Evolutionary conservation across 2,797 vertebrate species (phyloP), one percentile per base, ranked within the genome.

Genomic region (Limosa lapponica): DNA sequence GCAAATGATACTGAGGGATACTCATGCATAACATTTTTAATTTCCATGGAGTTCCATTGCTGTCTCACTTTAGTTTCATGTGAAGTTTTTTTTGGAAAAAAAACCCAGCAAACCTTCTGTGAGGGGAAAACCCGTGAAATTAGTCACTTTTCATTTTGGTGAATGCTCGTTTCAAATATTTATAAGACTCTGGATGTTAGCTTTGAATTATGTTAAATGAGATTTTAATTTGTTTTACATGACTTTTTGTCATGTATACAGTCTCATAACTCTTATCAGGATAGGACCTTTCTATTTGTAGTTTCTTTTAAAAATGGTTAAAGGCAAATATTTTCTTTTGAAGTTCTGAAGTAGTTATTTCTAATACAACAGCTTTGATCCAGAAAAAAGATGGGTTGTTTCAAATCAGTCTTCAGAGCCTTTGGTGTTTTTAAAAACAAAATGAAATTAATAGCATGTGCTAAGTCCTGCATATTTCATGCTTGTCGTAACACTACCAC

Each of bases 131-230:
- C 64, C 2, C 22, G 19, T 64, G 16, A 90, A 83, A 62, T 91
- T n/a, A 64, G 66, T 77, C 15, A 13, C 64, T 83, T 83, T 85
- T 74, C 24, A 15, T 70, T 80, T 64, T 74, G 64, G 32, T 80
- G 48, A 77, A 59, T 66, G 13, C 20, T 57, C 2, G 16, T 93
- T 91, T 85, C 20, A 49, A 36, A 39, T 62, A 57, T 73, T 91
- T 66, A 66, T 19, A 17, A 67, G 61, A 20, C 44, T 74, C n/a
- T 80, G 41, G n/a, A 37, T 91, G 32, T 61, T 62, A 48, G 43
- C 77, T 95, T 93, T 89, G 81, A 87, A 79, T 82, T 79, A 57
- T 73, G 8, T 48, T 87, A 66, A 92, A 81, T 51, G 77, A 82
- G 16, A 14, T 41, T 95, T 83, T 55, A 62, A 74, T 95, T 73